Conservation (phyloP, 2,797 vertebrate genomes). For the Onychomys arenicola region DNA sequence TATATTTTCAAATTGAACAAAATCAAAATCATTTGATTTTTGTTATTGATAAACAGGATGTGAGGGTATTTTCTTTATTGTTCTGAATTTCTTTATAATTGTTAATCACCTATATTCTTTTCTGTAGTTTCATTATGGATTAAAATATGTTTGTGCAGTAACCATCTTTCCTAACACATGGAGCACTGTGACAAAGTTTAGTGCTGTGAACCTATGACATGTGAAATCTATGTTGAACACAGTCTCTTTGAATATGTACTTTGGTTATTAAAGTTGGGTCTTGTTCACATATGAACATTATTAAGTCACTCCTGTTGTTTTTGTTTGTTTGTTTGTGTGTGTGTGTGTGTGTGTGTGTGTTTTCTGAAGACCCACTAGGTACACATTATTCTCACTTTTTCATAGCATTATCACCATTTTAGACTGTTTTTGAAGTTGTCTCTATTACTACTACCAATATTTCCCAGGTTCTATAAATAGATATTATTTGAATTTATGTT, state of each 20-base stretch:
- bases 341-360: not conserved
- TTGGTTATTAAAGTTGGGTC: not conserved
- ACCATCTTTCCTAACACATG: not conserved
- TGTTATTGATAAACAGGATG: not conserved
- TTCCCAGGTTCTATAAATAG: conserved; percentile 21
- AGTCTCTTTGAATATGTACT: not conserved
- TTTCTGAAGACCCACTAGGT: not conserved
- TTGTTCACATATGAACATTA: not conserved
- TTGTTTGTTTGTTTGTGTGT: not conserved
- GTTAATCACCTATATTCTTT: not conserved
- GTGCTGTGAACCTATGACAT: not conserved
- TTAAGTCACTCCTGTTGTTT: not conserved
- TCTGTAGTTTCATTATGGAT: not conserved
- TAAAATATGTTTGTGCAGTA: not conserved
- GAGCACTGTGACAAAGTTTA: not conserved
- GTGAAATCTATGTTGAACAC: not conserved
- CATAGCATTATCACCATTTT: not conserved
- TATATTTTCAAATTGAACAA: not conserved
- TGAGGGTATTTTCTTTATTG: not conserved
- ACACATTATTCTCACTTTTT: not conserved
- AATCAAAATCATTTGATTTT: not conserved
- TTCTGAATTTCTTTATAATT: not conserved
- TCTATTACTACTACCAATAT: not conserved
- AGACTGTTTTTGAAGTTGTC: not conserved
- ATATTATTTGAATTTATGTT: conserved; percentile 41